Percentiles rank a stretch among this genome's conserved stretches.
Evolutionary conservation across 2,113 vertebrate species (phyloP).

Genomic region (Cryptomyrus ogoouensis): DNA sequence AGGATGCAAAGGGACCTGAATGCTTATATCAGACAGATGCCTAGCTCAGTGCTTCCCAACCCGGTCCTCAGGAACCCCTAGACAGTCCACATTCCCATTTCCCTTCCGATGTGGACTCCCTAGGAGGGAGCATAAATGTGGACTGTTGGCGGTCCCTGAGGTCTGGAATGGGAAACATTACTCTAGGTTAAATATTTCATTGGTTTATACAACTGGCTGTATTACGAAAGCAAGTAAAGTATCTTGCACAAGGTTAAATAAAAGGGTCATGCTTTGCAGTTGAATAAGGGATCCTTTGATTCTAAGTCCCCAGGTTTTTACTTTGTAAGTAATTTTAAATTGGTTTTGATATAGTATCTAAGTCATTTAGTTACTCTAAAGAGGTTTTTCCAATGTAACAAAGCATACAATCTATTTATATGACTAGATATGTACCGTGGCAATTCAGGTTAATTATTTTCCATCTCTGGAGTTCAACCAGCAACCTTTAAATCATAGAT

Average conservation of each 20-base stretch:
- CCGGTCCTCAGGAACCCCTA: not conserved
- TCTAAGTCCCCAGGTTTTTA: not conserved
- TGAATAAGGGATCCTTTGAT: not conserved
- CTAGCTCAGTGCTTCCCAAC: not conserved
- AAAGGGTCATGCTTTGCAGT: not conserved
- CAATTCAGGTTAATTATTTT: not conserved
- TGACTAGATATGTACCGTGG: not conserved
- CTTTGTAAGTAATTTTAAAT: not conserved
- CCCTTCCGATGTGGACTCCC: not conserved
- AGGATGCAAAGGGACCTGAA: not conserved
- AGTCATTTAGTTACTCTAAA: not conserved
- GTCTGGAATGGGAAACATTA: not conserved
- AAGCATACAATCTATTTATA: not conserved
- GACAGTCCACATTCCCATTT: not conserved
- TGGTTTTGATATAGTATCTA: not conserved
- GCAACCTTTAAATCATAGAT: not conserved
- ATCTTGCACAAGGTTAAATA: not conserved
- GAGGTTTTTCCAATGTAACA: not conserved
- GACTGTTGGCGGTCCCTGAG: not conserved
- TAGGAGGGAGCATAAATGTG: not conserved
- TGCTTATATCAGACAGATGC: not conserved
- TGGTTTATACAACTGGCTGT: not conserved
- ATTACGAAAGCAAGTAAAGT: not conserved
- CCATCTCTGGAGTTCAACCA: not conserved
- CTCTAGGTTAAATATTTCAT: not conserved